Conservation (phyloP, 1,140 invertebrate genomes). For the Venturia canescens region DNA sequence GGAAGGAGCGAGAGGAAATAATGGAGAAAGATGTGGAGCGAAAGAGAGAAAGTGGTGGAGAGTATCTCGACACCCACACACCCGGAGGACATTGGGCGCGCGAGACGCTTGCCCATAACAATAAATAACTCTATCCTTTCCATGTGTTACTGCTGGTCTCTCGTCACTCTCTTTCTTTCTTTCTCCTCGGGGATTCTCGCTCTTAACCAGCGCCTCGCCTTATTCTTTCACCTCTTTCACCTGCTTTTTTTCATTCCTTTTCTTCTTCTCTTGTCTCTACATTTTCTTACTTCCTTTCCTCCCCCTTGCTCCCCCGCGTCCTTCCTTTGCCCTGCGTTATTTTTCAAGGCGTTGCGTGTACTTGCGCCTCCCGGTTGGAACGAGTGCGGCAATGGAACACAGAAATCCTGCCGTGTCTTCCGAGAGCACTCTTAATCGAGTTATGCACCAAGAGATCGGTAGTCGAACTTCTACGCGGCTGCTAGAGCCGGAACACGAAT, state of each 20-base stretch:
- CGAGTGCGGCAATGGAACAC: background rate
- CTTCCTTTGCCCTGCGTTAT: background rate
- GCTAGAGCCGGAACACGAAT: background rate
- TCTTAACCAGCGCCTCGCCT: conserved; percentile 62
- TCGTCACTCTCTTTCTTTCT: conserved; percentile 48
- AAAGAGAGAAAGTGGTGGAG: conserved; percentile 32
- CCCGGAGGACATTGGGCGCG: conserved; percentile 56
- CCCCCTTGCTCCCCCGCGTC: background rate
- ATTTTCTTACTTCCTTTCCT: background rate
- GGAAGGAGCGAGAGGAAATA: conserved; percentile 50
- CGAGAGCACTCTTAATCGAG: conserved; percentile 3
- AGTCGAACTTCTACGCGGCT: background rate
- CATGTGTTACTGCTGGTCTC: conserved; percentile 72
- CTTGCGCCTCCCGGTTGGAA: background rate
- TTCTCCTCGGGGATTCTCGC: conserved; percentile 59
- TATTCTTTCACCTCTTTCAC: conserved; percentile 51
- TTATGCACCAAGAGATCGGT: background rate
- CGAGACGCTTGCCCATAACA: conserved; percentile 71
- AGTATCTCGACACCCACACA: conserved; percentile 70
- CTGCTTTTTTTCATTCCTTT: conserved; percentile 42
- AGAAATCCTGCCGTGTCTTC: background rate
- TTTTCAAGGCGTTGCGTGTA: background rate
- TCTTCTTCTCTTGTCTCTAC: conserved; percentile 36
- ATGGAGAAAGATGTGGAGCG: conserved; percentile 39
- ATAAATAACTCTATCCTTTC: conserved; percentile 75